Percentiles rank a stretch among this genome's conserved stretches.
Conservation (phyloP, 2,113 vertebrate genomes). For the Leptosomus discolor region DNA sequence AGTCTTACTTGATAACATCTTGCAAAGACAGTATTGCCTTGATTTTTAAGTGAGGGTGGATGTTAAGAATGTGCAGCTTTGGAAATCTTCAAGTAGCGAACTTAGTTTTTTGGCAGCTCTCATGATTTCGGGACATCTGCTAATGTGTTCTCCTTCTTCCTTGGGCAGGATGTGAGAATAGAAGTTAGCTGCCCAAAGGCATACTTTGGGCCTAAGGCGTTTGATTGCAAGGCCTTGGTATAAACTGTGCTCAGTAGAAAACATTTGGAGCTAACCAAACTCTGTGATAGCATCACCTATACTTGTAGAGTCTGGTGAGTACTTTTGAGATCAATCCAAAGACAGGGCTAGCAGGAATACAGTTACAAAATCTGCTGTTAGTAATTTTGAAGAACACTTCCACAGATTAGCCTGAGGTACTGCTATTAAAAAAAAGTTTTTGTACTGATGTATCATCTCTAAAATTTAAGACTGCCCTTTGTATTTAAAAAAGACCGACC, state of each 20-base stretch:
- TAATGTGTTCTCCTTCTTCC: background rate
- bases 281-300: background rate
- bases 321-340: background rate
- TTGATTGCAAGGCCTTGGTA: background rate
- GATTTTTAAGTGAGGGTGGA: background rate
- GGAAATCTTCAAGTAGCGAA: background rate
- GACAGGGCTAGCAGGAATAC: background rate
- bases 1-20: background rate
- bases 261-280: background rate
- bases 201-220: background rate
- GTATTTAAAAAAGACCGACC: background rate
- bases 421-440: background rate
- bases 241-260: background rate
- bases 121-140: background rate
- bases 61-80: background rate
- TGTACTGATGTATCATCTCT: background rate
- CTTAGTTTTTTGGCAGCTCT: background rate
- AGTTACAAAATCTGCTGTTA: background rate
- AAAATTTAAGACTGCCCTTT: background rate
- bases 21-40: background rate
- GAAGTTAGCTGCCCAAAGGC: background rate
- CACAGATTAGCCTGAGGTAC: background rate
- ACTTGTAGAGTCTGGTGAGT: background rate
- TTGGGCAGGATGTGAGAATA: constrained; percentile 2
- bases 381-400: background rate